Evolutionary conservation across 2,797 vertebrate genomes (phyloP).

Genomic region (Moxostoma hubbsi): DNA sequence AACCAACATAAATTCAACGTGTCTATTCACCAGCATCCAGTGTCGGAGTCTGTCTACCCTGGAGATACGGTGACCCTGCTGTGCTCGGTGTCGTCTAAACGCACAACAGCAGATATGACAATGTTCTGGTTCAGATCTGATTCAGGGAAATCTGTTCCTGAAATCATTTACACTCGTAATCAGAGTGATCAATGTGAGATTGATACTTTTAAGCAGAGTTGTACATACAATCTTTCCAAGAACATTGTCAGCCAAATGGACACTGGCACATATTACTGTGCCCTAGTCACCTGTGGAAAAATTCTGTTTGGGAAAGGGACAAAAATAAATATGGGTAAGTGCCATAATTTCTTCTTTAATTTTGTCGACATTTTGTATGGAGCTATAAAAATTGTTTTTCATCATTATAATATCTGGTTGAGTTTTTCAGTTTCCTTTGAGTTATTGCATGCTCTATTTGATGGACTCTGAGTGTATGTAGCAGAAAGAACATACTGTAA

Average conservation of each 20-base stretch:
- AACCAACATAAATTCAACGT: not conserved
- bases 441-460: not conserved
- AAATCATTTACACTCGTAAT: slow-evolving; percentile 48
- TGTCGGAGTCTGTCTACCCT: not conserved
- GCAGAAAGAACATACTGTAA: no score
- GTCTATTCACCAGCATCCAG: slow-evolving; percentile 20
- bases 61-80: slow-evolving; percentile 38
- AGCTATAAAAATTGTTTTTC: not conserved
- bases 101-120: slow-evolving; percentile 34
- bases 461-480: not conserved
- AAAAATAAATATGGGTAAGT: slow-evolving; percentile 27
- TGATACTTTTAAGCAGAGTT: slow-evolving; percentile 9
- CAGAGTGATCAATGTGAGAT: slow-evolving; percentile 42
- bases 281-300: slow-evolving; percentile 29
- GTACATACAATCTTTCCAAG: slow-evolving; percentile 39
- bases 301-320: slow-evolving; percentile 38
- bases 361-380: not conserved
- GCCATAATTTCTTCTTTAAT: not conserved
- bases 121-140: slow-evolving; percentile 55
- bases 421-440: not conserved
- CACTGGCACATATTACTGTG: slow-evolving; percentile 49
- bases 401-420: not conserved
- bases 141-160: slow-evolving; percentile 41
- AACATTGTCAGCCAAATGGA: slow-evolving; percentile 25
- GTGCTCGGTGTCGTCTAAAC: slow-evolving; percentile 46